Evolutionary conservation across 2,888 invertebrate species (phyloP).

Genomic region (Eilema caniola): DNA sequence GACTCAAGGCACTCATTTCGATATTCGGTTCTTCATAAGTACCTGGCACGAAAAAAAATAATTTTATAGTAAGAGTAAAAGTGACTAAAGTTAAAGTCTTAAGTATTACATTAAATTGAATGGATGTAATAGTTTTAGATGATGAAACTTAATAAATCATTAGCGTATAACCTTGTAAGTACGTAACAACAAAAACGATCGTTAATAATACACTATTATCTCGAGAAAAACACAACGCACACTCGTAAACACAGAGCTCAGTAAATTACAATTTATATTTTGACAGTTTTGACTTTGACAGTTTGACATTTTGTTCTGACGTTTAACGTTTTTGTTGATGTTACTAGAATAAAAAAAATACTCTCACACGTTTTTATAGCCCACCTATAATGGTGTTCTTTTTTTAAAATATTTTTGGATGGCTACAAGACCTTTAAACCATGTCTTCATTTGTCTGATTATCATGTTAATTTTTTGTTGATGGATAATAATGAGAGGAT

Average conservation of each 20-base stretch:
- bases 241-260: not conserved
- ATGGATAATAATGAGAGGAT: too few species aligned
- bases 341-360: not conserved
- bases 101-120: not conserved
- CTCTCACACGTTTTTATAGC: too few species aligned
- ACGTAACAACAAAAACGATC: slow-evolving; percentile 28
- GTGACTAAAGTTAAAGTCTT: not conserved
- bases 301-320: not conserved
- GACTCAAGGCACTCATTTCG: slow-evolving; percentile 72
- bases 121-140: not conserved
- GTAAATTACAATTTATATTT: not conserved
- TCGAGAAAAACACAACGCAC: slow-evolving; percentile 27
- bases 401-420: too few species aligned
- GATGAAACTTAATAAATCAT: slow-evolving; percentile 13
- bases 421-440: too few species aligned
- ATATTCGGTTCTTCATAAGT: slow-evolving; percentile 40
- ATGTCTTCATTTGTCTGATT: too few species aligned
- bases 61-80: not conserved
- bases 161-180: slow-evolving; percentile 43
- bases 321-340: not conserved
- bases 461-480: too few species aligned
- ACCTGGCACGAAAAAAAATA: slow-evolving; percentile 36
- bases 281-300: not conserved
- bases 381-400: too few species aligned
- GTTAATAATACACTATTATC: slow-evolving; percentile 35